Base-by-base conservation (phyloP, 2,888 invertebrate species). In the Apamea anceps region DNA sequence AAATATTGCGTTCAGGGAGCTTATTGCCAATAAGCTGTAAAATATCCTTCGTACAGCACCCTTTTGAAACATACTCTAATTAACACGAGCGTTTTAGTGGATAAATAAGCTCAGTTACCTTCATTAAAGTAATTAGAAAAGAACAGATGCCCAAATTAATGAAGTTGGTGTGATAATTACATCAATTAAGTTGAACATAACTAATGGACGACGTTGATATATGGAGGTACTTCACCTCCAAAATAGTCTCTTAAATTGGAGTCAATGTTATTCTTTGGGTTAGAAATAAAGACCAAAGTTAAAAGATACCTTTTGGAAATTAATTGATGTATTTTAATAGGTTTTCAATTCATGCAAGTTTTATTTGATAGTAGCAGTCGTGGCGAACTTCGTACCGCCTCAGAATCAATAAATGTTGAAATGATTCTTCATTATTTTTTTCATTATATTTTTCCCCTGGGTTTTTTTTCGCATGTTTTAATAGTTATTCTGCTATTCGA, bases 161-260 rank as follows among this genome's bases (percentile, higher is more conserved):
- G 75, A 51, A 72, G 18, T 67, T 63, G 68, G 78, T 68, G 72
- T 72, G 63, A 81, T 86, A 88, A 87, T 87, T 76, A 80, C 82
- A 6, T 54, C 57, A 83, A 85, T 87, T 82, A 85, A 79, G 63
- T 51, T n/a, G 12, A 48, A 73, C 71, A 80, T 74, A 42, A 67
- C 32, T 84, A 79, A 84, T 81, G 77, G 80, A 8, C 21, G 72
- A 77, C 68, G 37, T 57, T 73, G 73, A 83, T 76, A 74, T 72
- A 72, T 76, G 45, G 57, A 71, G 32, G 42, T 21, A 42, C 37
- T 72, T 63, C 54, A 65, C 32, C 25, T 72, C 32, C 8, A 48
- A 75, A 85, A 51, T 87, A 13, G 54, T 45, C 32, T 75, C 70
- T 82, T 65, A 79, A 81, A 85, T 74, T 70, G 72, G 15, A 45